Percentiles rank a stretch among this genome's conserved stretches.
Conservation (phyloP, 2,113 vertebrate genomes). For the Trogon melanurus region DNA sequence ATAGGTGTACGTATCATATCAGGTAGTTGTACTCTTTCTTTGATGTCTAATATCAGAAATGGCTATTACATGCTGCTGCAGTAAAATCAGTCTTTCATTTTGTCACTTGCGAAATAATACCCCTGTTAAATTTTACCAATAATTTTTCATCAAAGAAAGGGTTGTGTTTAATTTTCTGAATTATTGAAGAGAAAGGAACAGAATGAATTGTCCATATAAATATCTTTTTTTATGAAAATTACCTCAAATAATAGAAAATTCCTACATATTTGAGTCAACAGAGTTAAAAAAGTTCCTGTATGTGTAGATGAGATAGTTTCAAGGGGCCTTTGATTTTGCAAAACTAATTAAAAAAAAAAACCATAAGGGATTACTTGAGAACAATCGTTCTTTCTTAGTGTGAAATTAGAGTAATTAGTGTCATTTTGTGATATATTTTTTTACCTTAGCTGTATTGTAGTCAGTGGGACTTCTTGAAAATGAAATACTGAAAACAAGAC, state of each 20-base stretch:
- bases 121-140: conserved; percentile 1
- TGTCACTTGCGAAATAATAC: background rate
- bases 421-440: background rate
- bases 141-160: background rate
- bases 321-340: background rate
- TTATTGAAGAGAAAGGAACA: conserved; percentile 7
- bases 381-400: background rate
- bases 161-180: background rate
- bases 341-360: background rate
- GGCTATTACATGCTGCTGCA: background rate
- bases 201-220: background rate
- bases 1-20: background rate
- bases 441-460: background rate
- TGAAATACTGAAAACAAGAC: background rate
- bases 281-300: background rate
- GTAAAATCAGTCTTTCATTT: background rate
- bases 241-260: background rate
- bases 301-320: background rate
- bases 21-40: background rate
- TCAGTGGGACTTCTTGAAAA: background rate
- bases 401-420: background rate
- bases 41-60: background rate
- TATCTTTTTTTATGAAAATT: background rate
- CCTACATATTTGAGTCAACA: background rate
- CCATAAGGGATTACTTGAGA: background rate